A percentile compares a stretch with the other conserved stretches of the same genome.
Conservation (phyloP, 2,113 vertebrate species). For the Natator depressus region DNA sequence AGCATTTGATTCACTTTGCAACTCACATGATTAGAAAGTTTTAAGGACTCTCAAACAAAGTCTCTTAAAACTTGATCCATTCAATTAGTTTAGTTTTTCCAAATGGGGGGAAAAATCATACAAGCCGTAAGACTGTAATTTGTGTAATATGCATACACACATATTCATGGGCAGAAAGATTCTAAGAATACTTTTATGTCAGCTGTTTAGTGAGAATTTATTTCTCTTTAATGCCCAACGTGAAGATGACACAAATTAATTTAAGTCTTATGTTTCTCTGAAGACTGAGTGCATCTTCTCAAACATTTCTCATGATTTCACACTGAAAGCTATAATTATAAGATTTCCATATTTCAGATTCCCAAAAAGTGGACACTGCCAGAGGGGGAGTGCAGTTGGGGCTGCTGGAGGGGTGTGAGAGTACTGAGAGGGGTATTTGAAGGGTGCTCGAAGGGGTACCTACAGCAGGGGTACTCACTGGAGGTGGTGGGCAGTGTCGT, state of each 20-base stretch:
- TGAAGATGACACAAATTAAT: conserved; percentile 14
- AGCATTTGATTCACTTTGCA: background rate
- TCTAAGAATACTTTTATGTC: background rate
- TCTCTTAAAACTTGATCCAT: background rate
- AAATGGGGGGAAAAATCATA: background rate
- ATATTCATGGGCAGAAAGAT: background rate
- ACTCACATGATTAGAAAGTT: background rate
- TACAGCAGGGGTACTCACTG: no score
- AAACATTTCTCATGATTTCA: conserved; percentile 53
- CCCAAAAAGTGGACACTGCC: no score
- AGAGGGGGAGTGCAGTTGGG: no score
- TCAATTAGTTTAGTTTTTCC: background rate
- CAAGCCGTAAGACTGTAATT: background rate
- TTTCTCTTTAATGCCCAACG: background rate
- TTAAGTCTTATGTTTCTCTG: conserved; percentile 27
- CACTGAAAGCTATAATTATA: conserved; percentile 65
- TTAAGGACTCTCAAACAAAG: background rate
- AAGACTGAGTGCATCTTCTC: conserved; percentile 56
- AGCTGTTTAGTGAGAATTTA: background rate
- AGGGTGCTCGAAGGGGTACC: no score
- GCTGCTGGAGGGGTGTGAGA: no score
- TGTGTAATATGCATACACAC: background rate
- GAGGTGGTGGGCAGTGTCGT: no score
- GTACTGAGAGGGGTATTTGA: no score
- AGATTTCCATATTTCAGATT: no score